Conservation (phyloP, 2,888 invertebrate species). For the Cataglyphis altisquamis region DNA sequence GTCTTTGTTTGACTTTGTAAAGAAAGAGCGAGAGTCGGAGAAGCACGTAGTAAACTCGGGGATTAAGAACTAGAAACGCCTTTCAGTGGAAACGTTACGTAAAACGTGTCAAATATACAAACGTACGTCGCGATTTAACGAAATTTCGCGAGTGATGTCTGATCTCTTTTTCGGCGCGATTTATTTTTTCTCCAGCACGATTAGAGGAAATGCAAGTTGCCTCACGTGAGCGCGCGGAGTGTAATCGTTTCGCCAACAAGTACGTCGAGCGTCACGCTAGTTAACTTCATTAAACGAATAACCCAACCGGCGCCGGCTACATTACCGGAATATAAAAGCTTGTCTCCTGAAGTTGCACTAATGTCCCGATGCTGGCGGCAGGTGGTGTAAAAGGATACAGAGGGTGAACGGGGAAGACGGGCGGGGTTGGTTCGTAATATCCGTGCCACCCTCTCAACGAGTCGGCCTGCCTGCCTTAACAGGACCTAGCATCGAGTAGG, state of each 20-base stretch:
- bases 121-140: constrained; percentile 24
- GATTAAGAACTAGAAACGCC: constrained; percentile 5
- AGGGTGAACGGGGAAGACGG: constrained; percentile 22
- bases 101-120: background rate
- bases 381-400: constrained; percentile 67
- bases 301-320: constrained; percentile 45
- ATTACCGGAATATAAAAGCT: constrained; percentile 56
- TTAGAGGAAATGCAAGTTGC: background rate
- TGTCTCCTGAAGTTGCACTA: constrained; percentile 58
- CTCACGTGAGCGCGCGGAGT: background rate
- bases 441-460: constrained; percentile 66
- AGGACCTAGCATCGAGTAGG: constrained; percentile 69
- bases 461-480: constrained; percentile 70
- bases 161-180: background rate
- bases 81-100: constrained; percentile 16
- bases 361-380: constrained; percentile 62
- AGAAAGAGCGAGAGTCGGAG: background rate
- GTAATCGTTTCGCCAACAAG: constrained; percentile 53
- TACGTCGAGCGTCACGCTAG: constrained; percentile 53
- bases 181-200: constrained; percentile 2
- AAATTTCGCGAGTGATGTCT: background rate
- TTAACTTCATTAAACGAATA: constrained; percentile 52
- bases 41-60: background rate
- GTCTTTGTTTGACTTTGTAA: constrained; percentile 2
- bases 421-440: constrained; percentile 65